phyloP scores from a whole-genome alignment of 2,888 invertebrate species.

The Platycheirus rosarum region DNA sequence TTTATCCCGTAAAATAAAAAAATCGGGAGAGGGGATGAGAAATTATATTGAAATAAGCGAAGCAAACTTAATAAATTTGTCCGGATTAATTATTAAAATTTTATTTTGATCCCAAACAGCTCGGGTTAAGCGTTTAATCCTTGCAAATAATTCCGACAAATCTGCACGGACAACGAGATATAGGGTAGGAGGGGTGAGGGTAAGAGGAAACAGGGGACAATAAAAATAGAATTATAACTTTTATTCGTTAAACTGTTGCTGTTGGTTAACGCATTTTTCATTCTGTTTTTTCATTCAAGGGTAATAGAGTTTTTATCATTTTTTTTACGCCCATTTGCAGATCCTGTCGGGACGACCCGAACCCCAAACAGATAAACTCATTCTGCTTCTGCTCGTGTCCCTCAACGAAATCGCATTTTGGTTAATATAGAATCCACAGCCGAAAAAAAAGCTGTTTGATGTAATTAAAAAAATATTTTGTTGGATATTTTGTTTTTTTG shows the following conservation, averaged over 20 bases:
- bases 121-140: slow-evolving; percentile 12
- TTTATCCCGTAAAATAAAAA: not conserved
- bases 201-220: not conserved
- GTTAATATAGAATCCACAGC: slow-evolving; percentile 53
- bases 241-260: slow-evolving; percentile 32
- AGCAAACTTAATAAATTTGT: slow-evolving; percentile 18
- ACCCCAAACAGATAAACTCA: slow-evolving; percentile 3
- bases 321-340: slow-evolving; percentile 3
- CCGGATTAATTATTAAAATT: slow-evolving; percentile 27
- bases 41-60: slow-evolving; percentile 13
- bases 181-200: not conserved
- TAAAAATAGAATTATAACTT: slow-evolving; percentile 16
- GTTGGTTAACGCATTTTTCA: slow-evolving; percentile 8
- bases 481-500: slow-evolving; percentile 15
- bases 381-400: slow-evolving; percentile 15
- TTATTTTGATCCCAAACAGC: slow-evolving; percentile 14
- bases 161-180: not conserved
- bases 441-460: slow-evolving; percentile 38
- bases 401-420: slow-evolving; percentile 62
- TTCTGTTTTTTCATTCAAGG: slow-evolving; percentile 1
- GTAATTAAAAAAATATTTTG: slow-evolving; percentile 64
- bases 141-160: not conserved
- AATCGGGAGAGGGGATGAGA: not conserved
- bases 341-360: not conserved
- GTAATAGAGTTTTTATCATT: slow-evolving; percentile 40